phyloP scores from a whole-genome alignment of 2,888 invertebrate genomes.

The Uloborus plumipes region DNA sequence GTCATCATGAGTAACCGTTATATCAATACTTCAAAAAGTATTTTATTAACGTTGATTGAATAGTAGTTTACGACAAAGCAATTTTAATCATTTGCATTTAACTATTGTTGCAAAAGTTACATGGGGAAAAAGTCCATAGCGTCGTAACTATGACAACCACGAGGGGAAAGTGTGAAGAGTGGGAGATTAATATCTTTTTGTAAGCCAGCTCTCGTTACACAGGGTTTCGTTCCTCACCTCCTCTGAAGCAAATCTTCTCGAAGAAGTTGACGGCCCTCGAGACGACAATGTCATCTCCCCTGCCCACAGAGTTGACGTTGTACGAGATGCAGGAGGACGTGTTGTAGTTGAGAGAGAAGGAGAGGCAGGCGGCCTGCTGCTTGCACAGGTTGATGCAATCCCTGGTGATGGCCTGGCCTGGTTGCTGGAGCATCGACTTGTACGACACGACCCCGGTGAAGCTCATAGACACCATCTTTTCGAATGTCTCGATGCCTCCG shows the following conservation, averaged over 20 bases:
- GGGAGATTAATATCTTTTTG: too few relatives aligned
- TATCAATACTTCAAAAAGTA: too few relatives aligned
- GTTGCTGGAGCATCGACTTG: constrained; percentile 71
- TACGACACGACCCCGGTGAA: constrained; percentile 69
- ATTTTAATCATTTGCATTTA: too few relatives aligned
- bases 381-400: constrained; percentile 73
- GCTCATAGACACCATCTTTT: constrained; percentile 71
- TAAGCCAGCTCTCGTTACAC: too few relatives aligned
- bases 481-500: constrained; percentile 73
- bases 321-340: constrained; percentile 72
- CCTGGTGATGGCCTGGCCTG: constrained; percentile 71
- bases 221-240: constrained; percentile 68
- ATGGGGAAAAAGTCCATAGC: too few relatives aligned
- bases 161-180: too few relatives aligned
- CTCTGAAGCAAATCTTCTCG: constrained; percentile 72
- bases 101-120: too few relatives aligned
- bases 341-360: constrained; percentile 70
- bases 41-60: too few relatives aligned
- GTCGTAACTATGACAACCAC: too few relatives aligned
- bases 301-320: constrained; percentile 70
- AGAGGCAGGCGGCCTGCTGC: constrained; percentile 65
- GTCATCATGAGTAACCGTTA: too few relatives aligned
- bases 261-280: constrained; percentile 71
- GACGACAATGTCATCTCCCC: constrained; percentile 70
- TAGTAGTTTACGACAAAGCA: too few relatives aligned